Percentiles rank a stretch among this genome's conserved stretches.
Conservation (phyloP, 2,888 invertebrate genomes). For the Pristionchus exspectatus region DNA sequence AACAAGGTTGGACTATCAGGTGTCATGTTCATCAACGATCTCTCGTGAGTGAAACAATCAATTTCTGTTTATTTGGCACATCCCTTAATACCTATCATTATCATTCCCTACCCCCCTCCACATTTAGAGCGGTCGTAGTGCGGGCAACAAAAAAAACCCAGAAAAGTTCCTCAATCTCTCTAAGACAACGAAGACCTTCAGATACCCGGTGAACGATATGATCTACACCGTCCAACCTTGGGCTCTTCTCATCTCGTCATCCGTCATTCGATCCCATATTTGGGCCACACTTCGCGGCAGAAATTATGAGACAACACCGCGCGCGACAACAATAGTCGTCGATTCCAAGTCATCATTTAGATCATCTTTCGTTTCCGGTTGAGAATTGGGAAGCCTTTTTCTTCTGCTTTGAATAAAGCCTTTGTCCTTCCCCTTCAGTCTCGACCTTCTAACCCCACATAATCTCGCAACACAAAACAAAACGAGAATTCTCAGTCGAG, state of each 20-base stretch:
- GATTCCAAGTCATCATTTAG: conserved; percentile 5
- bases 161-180: neutral
- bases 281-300: conserved; percentile 33
- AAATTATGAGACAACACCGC: neutral
- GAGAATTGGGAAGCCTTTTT: neutral
- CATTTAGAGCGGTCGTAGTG: too few species aligned
- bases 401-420: neutral
- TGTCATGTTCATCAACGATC: conserved; percentile 50
- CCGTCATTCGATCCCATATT: conserved; percentile 46
- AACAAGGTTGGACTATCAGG: conserved; percentile 11
- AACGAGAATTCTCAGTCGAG: neutral
- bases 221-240: conserved; percentile 49
- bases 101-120: neutral
- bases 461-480: neutral
- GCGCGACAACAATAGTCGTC: neutral
- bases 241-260: conserved; percentile 48
- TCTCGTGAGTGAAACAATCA: neutral
- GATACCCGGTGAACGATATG: conserved; percentile 48
- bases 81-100: neutral
- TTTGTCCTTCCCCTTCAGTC: neutral
- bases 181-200: neutral
- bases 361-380: neutral
- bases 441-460: conserved; percentile 5
- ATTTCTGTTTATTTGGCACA: neutral
- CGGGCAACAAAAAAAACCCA: too few species aligned